Percentiles rank a stretch among this genome's conserved stretches.
phyloP scores from a whole-genome alignment of 30 jellyfish, hydroid and myxozoan species.

The Hydractinia echinata region DNA sequence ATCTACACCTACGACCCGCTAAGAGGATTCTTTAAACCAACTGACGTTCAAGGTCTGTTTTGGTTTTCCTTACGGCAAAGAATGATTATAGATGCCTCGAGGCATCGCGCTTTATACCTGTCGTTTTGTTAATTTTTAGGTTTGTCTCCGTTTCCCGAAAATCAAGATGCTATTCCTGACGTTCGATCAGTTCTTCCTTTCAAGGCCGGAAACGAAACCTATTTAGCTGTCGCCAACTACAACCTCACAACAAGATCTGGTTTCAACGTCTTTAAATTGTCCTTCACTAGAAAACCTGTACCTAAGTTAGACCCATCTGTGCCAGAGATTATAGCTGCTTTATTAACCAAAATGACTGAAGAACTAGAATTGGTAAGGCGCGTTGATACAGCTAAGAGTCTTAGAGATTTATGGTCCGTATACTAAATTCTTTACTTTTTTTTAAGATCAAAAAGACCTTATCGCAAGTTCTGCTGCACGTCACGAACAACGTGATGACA shows the following conservation, averaged over 20 bases:
- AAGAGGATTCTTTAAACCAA: slow-evolving; percentile 78
- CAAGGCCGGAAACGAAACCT: slow-evolving; percentile 32
- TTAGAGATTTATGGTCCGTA: neutral
- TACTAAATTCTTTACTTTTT: neutral
- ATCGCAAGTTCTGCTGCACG: slow-evolving; percentile 13
- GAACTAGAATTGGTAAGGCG: slow-evolving; percentile 32
- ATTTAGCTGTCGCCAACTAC: slow-evolving; percentile 78
- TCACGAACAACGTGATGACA: slow-evolving; percentile 20
- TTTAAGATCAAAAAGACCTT: slow-evolving; percentile 19
- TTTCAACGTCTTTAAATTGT: slow-evolving; percentile 51
- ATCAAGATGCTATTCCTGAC: slow-evolving; percentile 40
- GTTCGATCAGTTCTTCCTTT: slow-evolving; percentile 75
- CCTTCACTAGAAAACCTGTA: slow-evolving; percentile 22
- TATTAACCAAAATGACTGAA: slow-evolving; percentile 19
- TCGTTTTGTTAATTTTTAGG: slow-evolving; percentile 18
- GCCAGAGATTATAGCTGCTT: slow-evolving; percentile 25
- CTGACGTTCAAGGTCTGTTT: slow-evolving; percentile 53
- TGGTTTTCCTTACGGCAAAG: neutral
- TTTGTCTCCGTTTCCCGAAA: slow-evolving; percentile 45
- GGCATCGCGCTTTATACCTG: neutral
- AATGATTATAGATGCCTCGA: neutral
- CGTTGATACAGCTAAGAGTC: neutral
- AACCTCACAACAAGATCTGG: slow-evolving; percentile 42
- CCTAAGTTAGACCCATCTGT: slow-evolving; percentile 39
- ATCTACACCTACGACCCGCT: slow-evolving; percentile 62